Evolutionary conservation across 2,888 invertebrate species (phyloP), one percentile per base, ranked within the genome.

Genomic region (Agrilus cyanescens): DNA sequence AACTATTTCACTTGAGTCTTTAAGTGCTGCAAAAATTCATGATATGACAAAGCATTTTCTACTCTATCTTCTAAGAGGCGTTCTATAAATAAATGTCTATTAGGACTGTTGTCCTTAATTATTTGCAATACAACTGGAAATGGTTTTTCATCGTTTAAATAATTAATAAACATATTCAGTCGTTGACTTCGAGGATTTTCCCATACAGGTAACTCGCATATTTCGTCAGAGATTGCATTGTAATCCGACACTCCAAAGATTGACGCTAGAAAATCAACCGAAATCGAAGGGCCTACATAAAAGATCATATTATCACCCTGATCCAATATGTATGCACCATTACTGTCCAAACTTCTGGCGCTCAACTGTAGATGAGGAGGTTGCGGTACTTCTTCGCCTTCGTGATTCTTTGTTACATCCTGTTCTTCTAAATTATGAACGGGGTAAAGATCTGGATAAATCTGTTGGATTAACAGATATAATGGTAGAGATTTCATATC

Each of bases 21-120:
- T 57, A 93, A 74, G 72, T 95, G 93, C 69, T 97, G 95, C 66
- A 98, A 75, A 72, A 98, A 98, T 76, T 98, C 97, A 68, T 91
- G 89, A 73, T 97, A 97, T 53, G 94, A 93, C 70, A 94, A 82
- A 41, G 90, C 83, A 44, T 86, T 85, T 65, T 98, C 97, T 49
- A 87, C 82, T 58, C 95, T 76, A 69, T 98, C 98, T 67, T 98
- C 97, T 37, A 95, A 76, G 58, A 98, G 76, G 56, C 82, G 80
- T 60, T 94, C 89, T 48, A 86, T 80, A 70, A 98, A 94, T 53
- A 80, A 65, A 43, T 76, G 74, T 51, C 89, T 77, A 44, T 80
- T 76, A 43, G 85, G 85, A 54, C 93, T 89, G 68, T 94, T 94
- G 64, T 98, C 96, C 67, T 95, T 83, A 51, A 95, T 76, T 42